Evolutionary conservation across 2,888 invertebrate species (phyloP).

Genomic region (Andrena trimmerana): DNA sequence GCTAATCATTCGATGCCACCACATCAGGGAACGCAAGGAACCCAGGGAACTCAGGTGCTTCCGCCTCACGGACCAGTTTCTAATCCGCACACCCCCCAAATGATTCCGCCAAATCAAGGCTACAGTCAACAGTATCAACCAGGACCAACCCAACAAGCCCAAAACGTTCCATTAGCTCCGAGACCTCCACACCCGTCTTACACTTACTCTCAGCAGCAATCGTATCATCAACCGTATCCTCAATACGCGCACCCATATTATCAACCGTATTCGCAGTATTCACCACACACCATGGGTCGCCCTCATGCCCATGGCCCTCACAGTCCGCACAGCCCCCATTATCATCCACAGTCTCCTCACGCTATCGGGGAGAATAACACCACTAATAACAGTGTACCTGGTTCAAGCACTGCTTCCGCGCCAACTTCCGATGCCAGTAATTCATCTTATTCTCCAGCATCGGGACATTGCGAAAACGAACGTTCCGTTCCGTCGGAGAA

Average conservation of each 20-base stretch:
- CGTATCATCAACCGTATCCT: constrained; percentile 86
- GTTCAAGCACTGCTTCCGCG: constrained; percentile 65
- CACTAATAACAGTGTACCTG: constrained; percentile 70
- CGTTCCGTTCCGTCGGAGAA: constrained; percentile 78
- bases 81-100: constrained; percentile 78
- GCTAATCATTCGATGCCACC: constrained; percentile 82
- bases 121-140: constrained; percentile 84
- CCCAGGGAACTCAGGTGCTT: constrained; percentile 71
- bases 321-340: constrained; percentile 79
- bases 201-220: constrained; percentile 85
- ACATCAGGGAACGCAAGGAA: constrained; percentile 77
- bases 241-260: constrained; percentile 86
- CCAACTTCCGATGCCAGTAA: constrained; percentile 73
- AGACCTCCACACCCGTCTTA: constrained; percentile 87
- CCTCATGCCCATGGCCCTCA: constrained; percentile 85
- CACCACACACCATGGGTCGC: constrained; percentile 85
- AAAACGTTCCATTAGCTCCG: constrained; percentile 86
- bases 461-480: constrained; percentile 78
- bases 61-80: constrained; percentile 80
- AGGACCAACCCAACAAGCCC: constrained; percentile 83
- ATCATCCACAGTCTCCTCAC: constrained; percentile 84
- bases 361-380: constrained; percentile 78
- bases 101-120: constrained; percentile 83
- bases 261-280: constrained; percentile 87
- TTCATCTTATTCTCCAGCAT: constrained; percentile 78